Evolutionary conservation across 2,797 vertebrate species (phyloP).

Genomic region (Tadarida brasiliensis): DNA sequence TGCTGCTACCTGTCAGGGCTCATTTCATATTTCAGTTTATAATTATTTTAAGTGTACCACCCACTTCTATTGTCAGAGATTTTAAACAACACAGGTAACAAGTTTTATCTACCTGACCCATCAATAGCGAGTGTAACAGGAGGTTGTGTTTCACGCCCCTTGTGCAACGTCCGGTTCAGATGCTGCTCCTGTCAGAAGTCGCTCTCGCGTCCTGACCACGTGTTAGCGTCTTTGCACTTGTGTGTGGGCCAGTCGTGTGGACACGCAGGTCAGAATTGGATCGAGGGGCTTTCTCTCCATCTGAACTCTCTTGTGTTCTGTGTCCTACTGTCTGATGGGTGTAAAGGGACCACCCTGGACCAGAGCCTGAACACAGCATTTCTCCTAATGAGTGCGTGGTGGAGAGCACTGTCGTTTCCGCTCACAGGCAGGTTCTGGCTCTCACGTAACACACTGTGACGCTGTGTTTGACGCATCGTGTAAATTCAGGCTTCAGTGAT

Average conservation of each 20-base stretch:
- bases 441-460: background rate
- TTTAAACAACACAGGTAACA: background rate
- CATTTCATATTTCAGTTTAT: slow-evolving; percentile 14
- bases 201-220: background rate
- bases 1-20: background rate
- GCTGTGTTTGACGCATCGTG: background rate
- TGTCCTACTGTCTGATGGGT: background rate
- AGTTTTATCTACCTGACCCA: background rate
- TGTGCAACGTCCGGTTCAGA: background rate
- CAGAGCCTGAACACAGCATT: background rate
- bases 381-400: background rate
- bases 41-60: background rate
- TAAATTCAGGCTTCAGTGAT: background rate
- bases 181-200: background rate
- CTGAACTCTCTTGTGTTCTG: background rate
- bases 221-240: background rate
- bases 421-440: background rate
- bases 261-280: background rate
- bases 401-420: background rate
- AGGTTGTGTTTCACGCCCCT: background rate
- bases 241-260: background rate
- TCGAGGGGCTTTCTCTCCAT: background rate
- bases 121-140: background rate
- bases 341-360: background rate
- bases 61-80: background rate